These are phyloP conservation scores for Hyla sarda DNA, from an alignment of 2,113 vertebrate species.

Conservation along the genomic window DNA sequence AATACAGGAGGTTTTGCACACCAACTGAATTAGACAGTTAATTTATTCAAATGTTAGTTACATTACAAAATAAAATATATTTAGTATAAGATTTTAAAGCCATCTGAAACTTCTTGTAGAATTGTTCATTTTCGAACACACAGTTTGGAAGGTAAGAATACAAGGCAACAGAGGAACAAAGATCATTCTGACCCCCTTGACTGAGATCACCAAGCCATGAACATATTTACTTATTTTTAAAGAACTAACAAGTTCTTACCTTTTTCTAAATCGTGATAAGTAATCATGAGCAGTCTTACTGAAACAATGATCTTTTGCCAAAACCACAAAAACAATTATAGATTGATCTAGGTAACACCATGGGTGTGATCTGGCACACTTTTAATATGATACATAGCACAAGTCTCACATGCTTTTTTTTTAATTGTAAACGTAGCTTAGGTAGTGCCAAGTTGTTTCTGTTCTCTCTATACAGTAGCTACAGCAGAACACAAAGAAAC, in stretches of 20 bases:
- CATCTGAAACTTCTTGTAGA: background rate
- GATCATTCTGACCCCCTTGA: background rate
- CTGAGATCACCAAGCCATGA: background rate
- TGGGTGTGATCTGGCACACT: slow-evolving; percentile 1
- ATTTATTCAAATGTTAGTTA: too few relatives aligned
- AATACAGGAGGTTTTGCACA: too few relatives aligned
- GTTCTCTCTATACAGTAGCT: background rate
- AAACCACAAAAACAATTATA: slow-evolving; percentile 16
- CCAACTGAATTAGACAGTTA: too few relatives aligned
- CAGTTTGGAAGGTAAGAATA: background rate
- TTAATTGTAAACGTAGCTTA: background rate
- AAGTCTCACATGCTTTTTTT: background rate
- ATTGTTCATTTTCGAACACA: background rate
- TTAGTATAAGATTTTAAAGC: too few relatives aligned
- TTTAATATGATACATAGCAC: background rate
- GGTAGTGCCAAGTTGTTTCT: background rate
- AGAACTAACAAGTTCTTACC: background rate
- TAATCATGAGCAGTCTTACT: background rate
- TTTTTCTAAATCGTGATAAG: background rate
- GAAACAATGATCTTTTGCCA: slow-evolving; percentile 1
- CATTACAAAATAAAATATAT: too few relatives aligned
- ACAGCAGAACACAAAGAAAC: background rate
- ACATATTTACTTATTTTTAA: background rate
- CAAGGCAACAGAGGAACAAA: background rate
- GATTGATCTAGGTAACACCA: background rate